These are phyloP conservation scores for Holacanthella duospinosa DNA, from an alignment of 2,888 invertebrate genomes.

Conservation along the genomic window DNA sequence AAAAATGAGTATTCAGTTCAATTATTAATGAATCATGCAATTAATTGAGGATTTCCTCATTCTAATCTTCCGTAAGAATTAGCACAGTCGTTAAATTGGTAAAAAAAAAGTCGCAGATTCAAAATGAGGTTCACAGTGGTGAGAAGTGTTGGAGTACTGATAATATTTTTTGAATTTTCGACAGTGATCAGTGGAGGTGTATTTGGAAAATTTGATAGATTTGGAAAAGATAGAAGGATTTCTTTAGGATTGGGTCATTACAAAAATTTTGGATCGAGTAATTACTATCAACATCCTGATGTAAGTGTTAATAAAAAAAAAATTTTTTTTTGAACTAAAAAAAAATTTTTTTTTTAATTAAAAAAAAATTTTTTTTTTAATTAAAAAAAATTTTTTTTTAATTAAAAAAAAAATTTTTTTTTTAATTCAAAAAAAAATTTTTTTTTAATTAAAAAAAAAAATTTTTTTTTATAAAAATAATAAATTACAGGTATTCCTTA, in stretches of 20 bases:
- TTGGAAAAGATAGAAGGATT: slow-evolving; percentile 21
- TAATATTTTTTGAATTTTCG: background rate
- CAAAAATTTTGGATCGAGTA: background rate
- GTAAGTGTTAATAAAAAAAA: slow-evolving; percentile 44
- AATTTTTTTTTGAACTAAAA: background rate
- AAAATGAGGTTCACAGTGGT: background rate
- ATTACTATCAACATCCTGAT: slow-evolving; percentile 49
- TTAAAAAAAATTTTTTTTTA: background rate
- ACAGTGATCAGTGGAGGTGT: slow-evolving; percentile 14
- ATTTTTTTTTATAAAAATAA: background rate
- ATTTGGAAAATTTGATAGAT: slow-evolving; percentile 30
- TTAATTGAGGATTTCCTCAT: slow-evolving; percentile 19
- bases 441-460: background rate
- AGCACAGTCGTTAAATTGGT: background rate
- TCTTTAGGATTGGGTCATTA: slow-evolving; percentile 43
- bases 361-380: background rate
- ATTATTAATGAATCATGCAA: too few species aligned
- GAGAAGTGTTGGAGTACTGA: background rate
- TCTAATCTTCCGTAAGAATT: background rate
- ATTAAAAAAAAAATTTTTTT: too few species aligned
- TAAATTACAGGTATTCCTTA: too few species aligned
- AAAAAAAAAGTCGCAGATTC: too few species aligned
- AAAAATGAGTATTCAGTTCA: too few species aligned
- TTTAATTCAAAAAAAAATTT: too few species aligned
- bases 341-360: too few species aligned